Conservation (phyloP, 2,113 vertebrate genomes). For the Tiliqua scincoides region DNA sequence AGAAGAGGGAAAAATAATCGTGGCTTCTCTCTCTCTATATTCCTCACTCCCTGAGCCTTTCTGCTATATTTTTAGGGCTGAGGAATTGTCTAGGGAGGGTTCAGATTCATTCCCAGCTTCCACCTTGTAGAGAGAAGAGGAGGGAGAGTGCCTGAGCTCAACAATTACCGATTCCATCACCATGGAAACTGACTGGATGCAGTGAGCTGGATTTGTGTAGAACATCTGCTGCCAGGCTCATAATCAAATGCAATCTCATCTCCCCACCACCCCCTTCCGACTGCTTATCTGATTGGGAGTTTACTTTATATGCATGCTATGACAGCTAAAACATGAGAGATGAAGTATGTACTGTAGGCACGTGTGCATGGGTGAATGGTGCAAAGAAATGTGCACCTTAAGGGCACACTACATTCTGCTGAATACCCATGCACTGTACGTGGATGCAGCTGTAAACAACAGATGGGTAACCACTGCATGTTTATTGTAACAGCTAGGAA, state of each 20-base stretch:
- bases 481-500: slow-evolving; percentile 44
- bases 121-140: slow-evolving; percentile 79
- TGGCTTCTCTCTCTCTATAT: slow-evolving; percentile 31
- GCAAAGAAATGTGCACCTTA: neutral
- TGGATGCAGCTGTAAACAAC: neutral
- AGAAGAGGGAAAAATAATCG: slow-evolving; percentile 18
- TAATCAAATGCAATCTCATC: slow-evolving; percentile 79
- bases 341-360: neutral
- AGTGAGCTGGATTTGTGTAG: slow-evolving; percentile 85
- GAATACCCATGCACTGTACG: neutral
- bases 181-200: slow-evolving; percentile 98
- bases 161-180: slow-evolving; percentile 92
- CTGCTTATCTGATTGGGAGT: slow-evolving; percentile 67
- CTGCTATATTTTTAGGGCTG: neutral
- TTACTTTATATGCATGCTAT: slow-evolving; percentile 5
- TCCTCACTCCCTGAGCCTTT: neutral
- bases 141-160: slow-evolving; percentile 73
- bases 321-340: slow-evolving; percentile 13
- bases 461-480: slow-evolving; percentile 37
- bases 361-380: neutral
- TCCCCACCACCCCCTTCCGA: slow-evolving; percentile 20
- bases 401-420: neutral
- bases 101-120: slow-evolving; percentile 74
- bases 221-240: slow-evolving; percentile 88
- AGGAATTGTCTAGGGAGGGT: slow-evolving; percentile 42